Evolutionary conservation across 2,797 vertebrate species (phyloP), one percentile per base, ranked within the genome.

Genomic region (Pseudomugil tenellus): DNA sequence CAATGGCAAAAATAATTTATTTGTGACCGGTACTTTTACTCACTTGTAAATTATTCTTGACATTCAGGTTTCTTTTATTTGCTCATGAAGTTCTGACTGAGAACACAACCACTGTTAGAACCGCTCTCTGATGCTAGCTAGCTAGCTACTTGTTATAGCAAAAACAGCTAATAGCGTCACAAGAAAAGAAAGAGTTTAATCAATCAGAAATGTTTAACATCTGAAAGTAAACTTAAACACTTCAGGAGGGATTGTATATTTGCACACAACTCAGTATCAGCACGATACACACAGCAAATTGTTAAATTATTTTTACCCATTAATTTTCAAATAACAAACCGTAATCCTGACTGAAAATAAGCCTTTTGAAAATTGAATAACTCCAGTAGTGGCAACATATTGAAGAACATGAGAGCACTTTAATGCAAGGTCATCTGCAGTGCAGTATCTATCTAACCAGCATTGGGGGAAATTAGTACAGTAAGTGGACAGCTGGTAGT

Each of bases 401-500:
- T 56, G 66, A 62, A 81, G 53, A 58, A 67, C n/a, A 74, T 60
- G 19, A 73, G 67, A 53, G 35, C 35, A 46, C 55, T 80, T 53
- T 66, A 62, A 51, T 54, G 59, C 5, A 9, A 71, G 73, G 76
- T 84, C 70, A 57, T 55, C 63, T 67, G 63, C 51, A 73, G 70
- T 71, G 74, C 53, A 8, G 65, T 23, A 4, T 62, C 31, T 31
- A 31, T 31, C 29, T 31, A 31, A 58, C 66, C 54, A n/a, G 58
- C 55, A 61, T 75, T 17, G 23, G 51, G 52, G 54, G 59, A 61
- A 72, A 67, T 67, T 46, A 72, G 29, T 34, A 9, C 62, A 55
- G 37, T 55, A 60, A 65, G 72, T 13, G 25, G 75, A 74, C 79
- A 70, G 73, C 69, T 58, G 32, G 63, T 62, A 63, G 71, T 76